These are phyloP conservation scores for Hanleya hanleyi DNA, from an alignment of 2,888 invertebrate genomes.

Conservation along the genomic window DNA sequence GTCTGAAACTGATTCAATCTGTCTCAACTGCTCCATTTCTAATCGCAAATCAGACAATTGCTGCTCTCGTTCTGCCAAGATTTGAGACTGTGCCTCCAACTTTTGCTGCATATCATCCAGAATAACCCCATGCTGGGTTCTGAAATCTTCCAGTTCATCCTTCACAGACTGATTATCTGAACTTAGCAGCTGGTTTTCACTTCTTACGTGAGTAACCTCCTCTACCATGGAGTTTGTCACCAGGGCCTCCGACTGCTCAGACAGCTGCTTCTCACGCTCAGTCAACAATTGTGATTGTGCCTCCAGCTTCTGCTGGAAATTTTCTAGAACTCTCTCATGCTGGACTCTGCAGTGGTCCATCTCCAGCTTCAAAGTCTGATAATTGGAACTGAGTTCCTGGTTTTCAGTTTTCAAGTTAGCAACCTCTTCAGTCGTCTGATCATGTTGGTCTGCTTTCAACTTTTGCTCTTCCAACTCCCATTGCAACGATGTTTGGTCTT, in stretches of 20 bases:
- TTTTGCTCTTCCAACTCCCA: conserved; percentile 11
- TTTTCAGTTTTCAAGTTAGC: not conserved
- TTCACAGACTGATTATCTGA: not conserved
- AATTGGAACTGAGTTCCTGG: not conserved
- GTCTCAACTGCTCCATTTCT: no score
- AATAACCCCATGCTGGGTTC: not conserved
- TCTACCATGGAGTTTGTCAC: no score
- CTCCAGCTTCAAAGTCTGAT: not conserved
- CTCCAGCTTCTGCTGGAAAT: not conserved
- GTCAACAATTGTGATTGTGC: not conserved
- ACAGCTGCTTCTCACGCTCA: not conserved
- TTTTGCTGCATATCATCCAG: conserved; percentile 1
- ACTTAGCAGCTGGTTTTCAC: not conserved
- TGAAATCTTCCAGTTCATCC: conserved; percentile 9
- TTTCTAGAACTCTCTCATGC: not conserved
- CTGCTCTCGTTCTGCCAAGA: not conserved
- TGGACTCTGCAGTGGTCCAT: not conserved
- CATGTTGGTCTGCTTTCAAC: conserved; percentile 14
- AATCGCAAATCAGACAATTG: not conserved
- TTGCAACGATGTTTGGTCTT: conserved; percentile 18
- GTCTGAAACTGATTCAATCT: no score
- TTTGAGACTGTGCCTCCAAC: not conserved
- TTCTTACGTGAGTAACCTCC: not conserved
- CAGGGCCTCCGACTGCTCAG: no score
- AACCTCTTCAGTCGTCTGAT: not conserved